These are phyloP conservation scores for Talpa occidentalis DNA, from an alignment of 2,113 vertebrate genomes.

Conservation along the genomic window DNA sequence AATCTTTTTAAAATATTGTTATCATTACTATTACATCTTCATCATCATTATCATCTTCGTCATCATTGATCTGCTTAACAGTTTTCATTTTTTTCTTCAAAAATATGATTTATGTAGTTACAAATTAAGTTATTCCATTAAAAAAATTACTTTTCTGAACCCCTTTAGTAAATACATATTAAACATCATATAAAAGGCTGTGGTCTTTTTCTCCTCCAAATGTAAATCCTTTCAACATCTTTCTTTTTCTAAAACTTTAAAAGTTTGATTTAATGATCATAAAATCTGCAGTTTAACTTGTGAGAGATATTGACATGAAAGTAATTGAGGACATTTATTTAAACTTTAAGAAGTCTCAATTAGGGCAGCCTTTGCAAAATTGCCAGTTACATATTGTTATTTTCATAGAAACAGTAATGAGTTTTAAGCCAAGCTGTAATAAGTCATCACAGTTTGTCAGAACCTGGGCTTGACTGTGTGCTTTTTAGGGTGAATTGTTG, in stretches of 20 bases:
- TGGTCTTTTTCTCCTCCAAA: not conserved
- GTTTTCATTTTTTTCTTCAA: not conserved
- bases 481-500: not conserved
- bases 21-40: not conserved
- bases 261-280: not conserved
- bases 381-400: not conserved
- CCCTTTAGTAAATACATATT: not conserved
- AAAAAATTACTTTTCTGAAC: not conserved
- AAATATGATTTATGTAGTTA: not conserved
- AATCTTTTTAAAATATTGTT: not conserved
- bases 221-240: not conserved
- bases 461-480: not conserved
- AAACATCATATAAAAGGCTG: not conserved
- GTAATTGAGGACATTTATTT: not conserved
- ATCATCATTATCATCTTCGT: not conserved
- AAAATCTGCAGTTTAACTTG: not conserved
- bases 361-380: not conserved
- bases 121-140: not conserved
- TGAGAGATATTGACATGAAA: not conserved
- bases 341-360: constrained; percentile 11
- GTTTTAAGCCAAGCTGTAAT: not conserved
- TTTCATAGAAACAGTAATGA: not conserved
- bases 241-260: not conserved
- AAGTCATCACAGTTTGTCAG: constrained; percentile 4
- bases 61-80: not conserved